Conservation (phyloP, 2,797 vertebrate species). For the Catamblyrhynchus diadema region DNA sequence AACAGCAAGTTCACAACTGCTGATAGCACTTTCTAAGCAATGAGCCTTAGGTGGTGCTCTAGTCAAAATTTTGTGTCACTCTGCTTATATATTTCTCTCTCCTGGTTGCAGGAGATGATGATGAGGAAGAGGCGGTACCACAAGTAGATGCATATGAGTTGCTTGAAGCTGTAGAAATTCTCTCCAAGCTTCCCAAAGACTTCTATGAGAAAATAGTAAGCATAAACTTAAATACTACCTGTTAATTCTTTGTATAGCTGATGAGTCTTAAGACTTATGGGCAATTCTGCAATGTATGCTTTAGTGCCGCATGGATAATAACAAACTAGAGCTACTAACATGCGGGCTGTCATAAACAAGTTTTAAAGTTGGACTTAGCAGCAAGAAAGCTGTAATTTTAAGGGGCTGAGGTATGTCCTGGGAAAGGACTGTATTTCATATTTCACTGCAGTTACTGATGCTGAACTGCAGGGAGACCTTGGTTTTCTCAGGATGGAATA, state of each 20-base stretch:
- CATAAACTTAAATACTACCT: not conserved
- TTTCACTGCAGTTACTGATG: not conserved
- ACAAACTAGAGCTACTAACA: not conserved
- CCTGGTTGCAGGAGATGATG: conserved; percentile 77
- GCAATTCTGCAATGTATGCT: not conserved
- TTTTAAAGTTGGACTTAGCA: not conserved
- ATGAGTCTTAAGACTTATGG: not conserved
- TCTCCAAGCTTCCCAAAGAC: conserved; percentile 96
- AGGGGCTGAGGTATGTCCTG: not conserved
- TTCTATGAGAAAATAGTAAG: conserved; percentile 98
- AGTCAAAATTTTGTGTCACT: not conserved
- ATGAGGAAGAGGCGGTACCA: conserved; percentile 78
- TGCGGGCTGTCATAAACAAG: not conserved
- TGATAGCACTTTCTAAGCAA: not conserved
- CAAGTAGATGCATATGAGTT: conserved; percentile 94
- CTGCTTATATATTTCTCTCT: not conserved
- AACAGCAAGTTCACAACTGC: not conserved
- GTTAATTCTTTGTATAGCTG: not conserved
- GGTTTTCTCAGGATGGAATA: not conserved
- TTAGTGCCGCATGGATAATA: not conserved
- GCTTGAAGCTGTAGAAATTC: conserved; percentile 92
- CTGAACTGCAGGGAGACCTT: not conserved
- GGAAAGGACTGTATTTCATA: not conserved
- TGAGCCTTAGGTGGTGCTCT: not conserved
- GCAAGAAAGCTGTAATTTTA: not conserved